phyloP scores from a whole-genome alignment of 2,888 invertebrate species.

The Cosmorhoe ocellata region DNA sequence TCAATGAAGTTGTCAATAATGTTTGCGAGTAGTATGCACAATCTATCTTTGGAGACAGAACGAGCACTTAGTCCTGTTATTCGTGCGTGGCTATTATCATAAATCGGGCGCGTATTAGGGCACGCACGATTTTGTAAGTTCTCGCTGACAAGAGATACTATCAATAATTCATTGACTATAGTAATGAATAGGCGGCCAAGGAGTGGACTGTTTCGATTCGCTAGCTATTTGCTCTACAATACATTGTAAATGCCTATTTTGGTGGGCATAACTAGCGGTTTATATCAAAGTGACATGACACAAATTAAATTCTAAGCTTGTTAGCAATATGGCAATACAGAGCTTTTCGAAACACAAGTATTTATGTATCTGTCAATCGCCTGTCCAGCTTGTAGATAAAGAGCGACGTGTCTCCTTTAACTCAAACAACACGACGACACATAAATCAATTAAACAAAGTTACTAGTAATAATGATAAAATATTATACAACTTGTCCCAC shows the following conservation, averaged over 20 bases:
- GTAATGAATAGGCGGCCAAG: slow-evolving; percentile 51
- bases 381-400: slow-evolving; percentile 21
- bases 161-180: slow-evolving; percentile 52
- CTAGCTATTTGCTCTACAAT: slow-evolving; percentile 26
- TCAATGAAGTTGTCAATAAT: slow-evolving; percentile 36
- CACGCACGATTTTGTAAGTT: slow-evolving; percentile 46
- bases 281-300: slow-evolving; percentile 35
- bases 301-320: slow-evolving; percentile 36
- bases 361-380: slow-evolving; percentile 30
- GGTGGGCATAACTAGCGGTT: slow-evolving; percentile 31
- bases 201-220: slow-evolving; percentile 46
- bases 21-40: slow-evolving; percentile 26
- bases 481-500: slow-evolving; percentile 19
- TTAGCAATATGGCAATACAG: slow-evolving; percentile 30
- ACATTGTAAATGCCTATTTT: slow-evolving; percentile 32
- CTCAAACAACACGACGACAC: slow-evolving; percentile 13
- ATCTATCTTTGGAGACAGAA: slow-evolving; percentile 30
- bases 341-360: slow-evolving; percentile 30
- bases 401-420: slow-evolving; percentile 17
- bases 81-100: slow-evolving; percentile 37
- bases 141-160: slow-evolving; percentile 43
- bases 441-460: slow-evolving; percentile 17
- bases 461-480: slow-evolving; percentile 20
- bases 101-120: slow-evolving; percentile 35
- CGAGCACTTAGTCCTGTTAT: slow-evolving; percentile 31